Percentiles rank a stretch among this genome's conserved stretches.
Conservation (phyloP, 2,797 vertebrate species). For the Thaleichthys pacificus region DNA sequence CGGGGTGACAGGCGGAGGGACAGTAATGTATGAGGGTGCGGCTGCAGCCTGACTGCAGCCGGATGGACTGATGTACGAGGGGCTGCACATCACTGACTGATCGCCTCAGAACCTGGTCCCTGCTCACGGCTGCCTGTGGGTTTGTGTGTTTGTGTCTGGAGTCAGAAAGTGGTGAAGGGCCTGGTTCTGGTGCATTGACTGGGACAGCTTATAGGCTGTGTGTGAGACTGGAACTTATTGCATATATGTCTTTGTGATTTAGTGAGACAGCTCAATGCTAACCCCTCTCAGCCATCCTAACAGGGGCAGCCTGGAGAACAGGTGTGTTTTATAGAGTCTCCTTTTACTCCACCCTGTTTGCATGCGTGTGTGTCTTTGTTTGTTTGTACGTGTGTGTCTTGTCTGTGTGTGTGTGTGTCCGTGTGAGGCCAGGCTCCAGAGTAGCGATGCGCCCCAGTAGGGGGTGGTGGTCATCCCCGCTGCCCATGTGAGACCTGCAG, state of each 20-base stretch:
- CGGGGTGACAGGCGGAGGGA: conserved; percentile 61
- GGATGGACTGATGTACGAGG: conserved; percentile 50
- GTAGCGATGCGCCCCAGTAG: conserved; percentile 50
- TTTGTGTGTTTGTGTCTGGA: conserved; percentile 21
- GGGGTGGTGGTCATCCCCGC: conserved; percentile 52
- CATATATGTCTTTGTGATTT: conserved; percentile 71
- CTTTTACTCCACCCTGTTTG: not conserved
- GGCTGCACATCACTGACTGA: conserved; percentile 48
- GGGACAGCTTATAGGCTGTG: conserved; percentile 60
- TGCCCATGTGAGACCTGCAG: conserved; percentile 65
- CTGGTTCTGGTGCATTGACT: conserved; percentile 66
- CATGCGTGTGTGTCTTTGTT: not conserved
- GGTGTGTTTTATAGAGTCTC: too few relatives aligned
- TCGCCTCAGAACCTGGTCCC: conserved; percentile 16
- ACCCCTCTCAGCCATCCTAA: conserved; percentile 63
- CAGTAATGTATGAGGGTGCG: conserved; percentile 61
- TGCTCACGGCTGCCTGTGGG: conserved; percentile 22
- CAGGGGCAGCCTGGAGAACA: too few relatives aligned
- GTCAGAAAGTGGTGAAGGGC: conserved; percentile 63
- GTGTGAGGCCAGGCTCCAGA: not conserved
- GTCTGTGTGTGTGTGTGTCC: not conserved
- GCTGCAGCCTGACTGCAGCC: conserved; percentile 49
- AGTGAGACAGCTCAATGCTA: conserved; percentile 61
- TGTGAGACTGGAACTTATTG: conserved; percentile 72
- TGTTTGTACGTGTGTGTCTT: not conserved